These are phyloP conservation scores for Phortica magna DNA, from an alignment of 2,888 invertebrate genomes.

Conservation along the genomic window DNA sequence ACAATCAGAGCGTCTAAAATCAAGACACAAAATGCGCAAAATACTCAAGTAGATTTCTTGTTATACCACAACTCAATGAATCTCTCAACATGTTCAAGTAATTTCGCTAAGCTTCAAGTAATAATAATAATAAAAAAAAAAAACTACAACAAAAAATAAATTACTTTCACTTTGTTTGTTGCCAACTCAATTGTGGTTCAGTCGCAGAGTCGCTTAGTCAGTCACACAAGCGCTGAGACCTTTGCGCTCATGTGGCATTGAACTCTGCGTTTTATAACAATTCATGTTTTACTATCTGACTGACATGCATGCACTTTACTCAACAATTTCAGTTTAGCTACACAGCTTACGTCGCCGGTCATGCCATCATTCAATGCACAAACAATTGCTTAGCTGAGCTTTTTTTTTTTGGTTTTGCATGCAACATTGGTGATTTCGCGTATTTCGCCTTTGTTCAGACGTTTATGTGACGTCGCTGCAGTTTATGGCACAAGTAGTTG, in stretches of 20 bases:
- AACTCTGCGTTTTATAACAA: neutral
- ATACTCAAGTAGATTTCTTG: too few species aligned
- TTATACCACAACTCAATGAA: too few species aligned
- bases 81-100: too few species aligned
- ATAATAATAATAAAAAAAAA: neutral
- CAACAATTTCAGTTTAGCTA: neutral
- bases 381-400: neutral
- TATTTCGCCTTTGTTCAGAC: neutral
- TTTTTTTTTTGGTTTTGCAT: neutral
- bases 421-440: neutral
- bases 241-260: neutral
- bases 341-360: neutral
- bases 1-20: too few species aligned
- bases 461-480: neutral
- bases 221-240: constrained; percentile 20
- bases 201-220: constrained; percentile 38
- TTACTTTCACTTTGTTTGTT: neutral
- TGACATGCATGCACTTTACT: neutral
- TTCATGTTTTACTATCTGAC: neutral
- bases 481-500: neutral
- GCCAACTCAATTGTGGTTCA: constrained; percentile 1
- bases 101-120: neutral
- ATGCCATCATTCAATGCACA: neutral
- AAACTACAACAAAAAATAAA: neutral
- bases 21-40: too few species aligned